Conservation (phyloP, 2,113 vertebrate species). For the Castor canadensis region DNA sequence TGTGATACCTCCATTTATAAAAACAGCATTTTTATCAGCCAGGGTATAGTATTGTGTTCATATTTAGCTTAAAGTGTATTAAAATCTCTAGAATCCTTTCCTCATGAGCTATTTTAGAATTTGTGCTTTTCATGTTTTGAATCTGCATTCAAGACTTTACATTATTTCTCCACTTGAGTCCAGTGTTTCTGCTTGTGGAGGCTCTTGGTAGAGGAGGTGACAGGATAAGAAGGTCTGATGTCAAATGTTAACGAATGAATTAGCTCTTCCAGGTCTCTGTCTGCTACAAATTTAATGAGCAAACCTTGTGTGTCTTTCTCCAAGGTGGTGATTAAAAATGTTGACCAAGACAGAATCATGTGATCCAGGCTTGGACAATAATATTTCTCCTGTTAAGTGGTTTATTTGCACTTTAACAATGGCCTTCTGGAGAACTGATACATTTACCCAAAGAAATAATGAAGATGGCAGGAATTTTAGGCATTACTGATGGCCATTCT, state of each 20-base stretch:
- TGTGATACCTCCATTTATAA: slow-evolving; percentile 1
- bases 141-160: neutral
- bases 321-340: slow-evolving; percentile 61
- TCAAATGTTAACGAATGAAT: neutral
- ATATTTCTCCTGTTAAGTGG: slow-evolving; percentile 12
- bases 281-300: slow-evolving; percentile 9
- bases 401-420: slow-evolving; percentile 41
- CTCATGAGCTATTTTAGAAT: slow-evolving; percentile 26
- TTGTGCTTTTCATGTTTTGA: neutral
- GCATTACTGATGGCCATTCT: neutral
- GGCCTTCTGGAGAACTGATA: slow-evolving; percentile 7
- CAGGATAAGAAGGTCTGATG: neutral
- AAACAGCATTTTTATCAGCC: slow-evolving; percentile 34
- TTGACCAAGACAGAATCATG: slow-evolving; percentile 32
- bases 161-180: neutral
- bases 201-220: neutral
- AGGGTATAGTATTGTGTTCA: neutral
- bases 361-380: slow-evolving; percentile 12
- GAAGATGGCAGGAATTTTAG: neutral
- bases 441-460: neutral
- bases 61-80: neutral
- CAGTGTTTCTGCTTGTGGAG: neutral
- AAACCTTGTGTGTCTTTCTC: neutral
- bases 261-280: slow-evolving; percentile 10
- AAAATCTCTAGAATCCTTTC: neutral